Base-by-base conservation (phyloP, 2,888 invertebrate species). In the Harpalus rufipes region DNA sequence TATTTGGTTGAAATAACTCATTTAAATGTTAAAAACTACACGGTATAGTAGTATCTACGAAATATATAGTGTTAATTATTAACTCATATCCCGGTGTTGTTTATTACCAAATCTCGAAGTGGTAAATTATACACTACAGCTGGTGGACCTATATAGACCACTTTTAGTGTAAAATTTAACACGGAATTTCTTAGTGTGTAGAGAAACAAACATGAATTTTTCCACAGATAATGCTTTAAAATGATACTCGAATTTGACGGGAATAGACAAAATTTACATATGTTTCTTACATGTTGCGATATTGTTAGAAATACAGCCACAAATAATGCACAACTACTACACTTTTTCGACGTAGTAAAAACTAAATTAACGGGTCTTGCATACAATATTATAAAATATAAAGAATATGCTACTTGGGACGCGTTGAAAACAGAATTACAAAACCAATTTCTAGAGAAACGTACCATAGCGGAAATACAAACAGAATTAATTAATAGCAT, bases 211-310 rank as follows among this genome's bases (percentile, higher is more conserved):
- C n/a, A 68, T 68, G 39, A 7, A 14, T 21, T 68, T 68, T 21
- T 21, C 68, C 1, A 68, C 18, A 1, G 82, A 82, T n/a, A 61
- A 25, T 21, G 56, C 68, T 2, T 51, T 82, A 18, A 68, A 68
- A 25, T 72, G n/a, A 82, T 82, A 58, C 82, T 72, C 2, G 82
- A 82, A n/a, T 82, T 82, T 32, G 39, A 74, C 18, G 82, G 82
- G 25, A 39, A 16, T 74, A 7, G 14, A 51, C 18, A 18, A 7
- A 14, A 72, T n/a, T 44, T 82, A 12, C 68, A 82, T 32, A 51
- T 25, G 8, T 82, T 82, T 74, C 3, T 58, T 1, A 74, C 39
- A 7, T 82, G 74, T 14, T 74, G 82, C 56, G 82, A 82, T n/a
- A 18, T 72, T 2, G 21, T 1, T 14, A 25, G 32, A 7, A 25